Conservation (phyloP, 2,888 invertebrate species). For the Apamea anceps region DNA sequence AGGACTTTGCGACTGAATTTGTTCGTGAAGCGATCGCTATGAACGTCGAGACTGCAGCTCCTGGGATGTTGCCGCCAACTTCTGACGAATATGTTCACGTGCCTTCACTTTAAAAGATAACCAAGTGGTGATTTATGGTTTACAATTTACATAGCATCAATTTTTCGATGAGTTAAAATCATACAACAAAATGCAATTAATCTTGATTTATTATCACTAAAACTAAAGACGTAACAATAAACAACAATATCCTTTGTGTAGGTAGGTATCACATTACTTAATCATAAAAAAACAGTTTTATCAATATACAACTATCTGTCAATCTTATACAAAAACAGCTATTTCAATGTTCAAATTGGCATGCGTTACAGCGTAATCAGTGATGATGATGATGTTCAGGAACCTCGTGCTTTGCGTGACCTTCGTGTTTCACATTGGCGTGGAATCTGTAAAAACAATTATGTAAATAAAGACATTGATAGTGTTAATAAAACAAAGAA, state of each 20-base stretch:
- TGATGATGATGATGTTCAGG: constrained; percentile 57
- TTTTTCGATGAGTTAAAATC: background rate
- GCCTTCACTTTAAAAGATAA: background rate
- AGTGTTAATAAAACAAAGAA: constrained; percentile 13
- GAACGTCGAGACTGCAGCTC: too few relatives aligned
- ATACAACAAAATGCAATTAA: background rate
- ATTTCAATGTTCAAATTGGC: constrained; percentile 66
- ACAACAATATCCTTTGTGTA: constrained; percentile 29
- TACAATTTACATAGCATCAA: background rate
- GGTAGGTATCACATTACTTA: constrained; percentile 36
- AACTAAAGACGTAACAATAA: constrained; percentile 26
- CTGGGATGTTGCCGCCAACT: background rate
- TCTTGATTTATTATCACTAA: constrained; percentile 30
- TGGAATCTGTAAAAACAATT: constrained; percentile 56
- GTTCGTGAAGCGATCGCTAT: too few relatives aligned
- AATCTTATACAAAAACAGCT: background rate
- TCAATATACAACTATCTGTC: constrained; percentile 66
- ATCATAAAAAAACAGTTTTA: constrained; percentile 1
- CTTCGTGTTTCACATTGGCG: constrained; percentile 62
- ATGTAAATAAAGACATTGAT: constrained; percentile 15
- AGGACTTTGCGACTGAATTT: too few relatives aligned
- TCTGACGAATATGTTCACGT: background rate
- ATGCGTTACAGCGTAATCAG: constrained; percentile 34
- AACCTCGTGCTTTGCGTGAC: constrained; percentile 65
- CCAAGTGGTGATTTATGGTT: background rate